Evolutionary conservation across 2,113 vertebrate genomes (phyloP), one percentile per base, ranked within the genome.

Genomic region (Brachypteracias leptosomus): DNA sequence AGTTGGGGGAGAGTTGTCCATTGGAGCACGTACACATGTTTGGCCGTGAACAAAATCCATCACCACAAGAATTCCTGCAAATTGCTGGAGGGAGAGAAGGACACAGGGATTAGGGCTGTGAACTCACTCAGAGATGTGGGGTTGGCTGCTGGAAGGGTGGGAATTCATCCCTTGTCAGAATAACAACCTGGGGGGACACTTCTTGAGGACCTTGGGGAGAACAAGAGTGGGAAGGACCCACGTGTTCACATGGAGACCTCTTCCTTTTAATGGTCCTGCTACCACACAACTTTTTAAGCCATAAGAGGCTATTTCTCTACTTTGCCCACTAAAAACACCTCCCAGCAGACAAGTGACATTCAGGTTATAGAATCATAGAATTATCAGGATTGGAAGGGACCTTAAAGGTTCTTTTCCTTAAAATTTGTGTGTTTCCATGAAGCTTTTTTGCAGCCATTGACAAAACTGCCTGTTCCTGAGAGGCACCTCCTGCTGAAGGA

Each of bases 1-100:
- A 99, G 98, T 97, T 99, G 65, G 99, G 98, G 42, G 99, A 98
- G 11, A 99, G 98, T 35, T 99, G 99, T 24, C 99, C 99, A 3
- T 98, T 99, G 36, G 99, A 98, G 87, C 99, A 99, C 25, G 99
- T 99, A 92, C 99, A 99, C 98, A 99, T 99, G 97, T 99, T 99
- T 11, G 99, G 99, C 95, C 99, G 98, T 14, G 99, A 99, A 47
- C 99, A 99, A 97, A 99, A 99, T 10, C 99, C 99, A 76, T 99
- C 99, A 0, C 99, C 99, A 21, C 99, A 99, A 8, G 99, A 98
- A 96, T 99, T 99, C 95, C 99, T 98, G 96, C 99, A 99, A 87
- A 99, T 99, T 5, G 99, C 99, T 99, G 97, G 4, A 57, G 49
- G 88, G 31, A 93, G 55, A 59, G 20, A 21, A 73, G 88, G 44